These are phyloP conservation scores for Chelon auratus DNA, from an alignment of 2,797 vertebrate species.

Conservation along the genomic window DNA sequence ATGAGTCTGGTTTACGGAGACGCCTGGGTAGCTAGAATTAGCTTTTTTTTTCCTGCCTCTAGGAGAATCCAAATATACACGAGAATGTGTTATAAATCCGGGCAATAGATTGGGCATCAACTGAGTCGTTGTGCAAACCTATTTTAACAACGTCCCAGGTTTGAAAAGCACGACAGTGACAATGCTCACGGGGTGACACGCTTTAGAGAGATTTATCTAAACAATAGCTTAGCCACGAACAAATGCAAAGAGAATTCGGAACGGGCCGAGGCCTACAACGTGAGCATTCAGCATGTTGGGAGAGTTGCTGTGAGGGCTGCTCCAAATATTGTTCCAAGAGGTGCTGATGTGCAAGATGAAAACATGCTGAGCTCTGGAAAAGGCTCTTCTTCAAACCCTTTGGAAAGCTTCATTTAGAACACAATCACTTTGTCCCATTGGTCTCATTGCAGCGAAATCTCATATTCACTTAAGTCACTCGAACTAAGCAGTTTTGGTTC, in stretches of 20 bases:
- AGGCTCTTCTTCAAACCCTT: slow-evolving; percentile 55
- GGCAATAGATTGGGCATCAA: slow-evolving; percentile 28
- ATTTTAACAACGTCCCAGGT: slow-evolving; percentile 17
- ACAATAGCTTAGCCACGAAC: slow-evolving; percentile 47
- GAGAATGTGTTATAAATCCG: slow-evolving; percentile 37
- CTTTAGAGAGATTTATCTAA: slow-evolving; percentile 53
- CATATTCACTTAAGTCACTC: slow-evolving; percentile 70
- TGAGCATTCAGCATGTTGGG: slow-evolving; percentile 23
- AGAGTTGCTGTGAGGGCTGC: slow-evolving; percentile 35
- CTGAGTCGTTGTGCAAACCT: slow-evolving; percentile 34
- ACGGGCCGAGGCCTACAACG: slow-evolving; percentile 24
- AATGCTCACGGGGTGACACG: slow-evolving; percentile 33
- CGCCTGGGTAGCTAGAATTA: slow-evolving; percentile 53
- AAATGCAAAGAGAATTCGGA: slow-evolving; percentile 30
- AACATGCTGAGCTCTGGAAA: slow-evolving; percentile 70
- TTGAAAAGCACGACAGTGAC: slow-evolving; percentile 24
- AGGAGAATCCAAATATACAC: slow-evolving; percentile 45
- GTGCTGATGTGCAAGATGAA: slow-evolving; percentile 63
- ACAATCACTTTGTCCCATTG: slow-evolving; percentile 73
- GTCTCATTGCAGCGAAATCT: slow-evolving; percentile 69
- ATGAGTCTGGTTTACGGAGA: slow-evolving; percentile 50
- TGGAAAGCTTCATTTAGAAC: slow-evolving; percentile 71
- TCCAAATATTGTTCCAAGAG: slow-evolving; percentile 60
- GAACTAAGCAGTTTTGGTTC: slow-evolving; percentile 76
- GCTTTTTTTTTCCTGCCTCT: slow-evolving; percentile 12